Evolutionary conservation across 2,888 invertebrate genomes (phyloP).

Genomic region (Antheraea assamensis): DNA sequence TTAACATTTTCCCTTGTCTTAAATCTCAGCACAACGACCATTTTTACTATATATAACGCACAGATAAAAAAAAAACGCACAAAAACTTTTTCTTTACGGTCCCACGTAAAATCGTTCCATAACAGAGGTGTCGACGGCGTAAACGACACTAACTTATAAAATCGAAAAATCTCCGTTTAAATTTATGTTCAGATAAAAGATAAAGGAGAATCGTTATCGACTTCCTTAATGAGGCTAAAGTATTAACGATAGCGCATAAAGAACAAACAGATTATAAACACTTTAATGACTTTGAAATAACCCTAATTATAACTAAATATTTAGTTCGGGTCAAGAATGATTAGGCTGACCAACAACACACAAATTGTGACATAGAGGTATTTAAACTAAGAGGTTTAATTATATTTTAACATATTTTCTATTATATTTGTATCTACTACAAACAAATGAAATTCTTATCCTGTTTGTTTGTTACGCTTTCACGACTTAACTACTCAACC

Average conservation of each 20-base stretch:
- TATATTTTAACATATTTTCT: too few species aligned
- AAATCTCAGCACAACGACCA: constrained; percentile 44
- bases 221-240: constrained; percentile 39
- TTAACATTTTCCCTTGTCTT: constrained; percentile 29
- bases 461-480: too few species aligned
- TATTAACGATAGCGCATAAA: constrained; percentile 26
- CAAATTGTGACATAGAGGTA: too few species aligned
- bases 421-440: too few species aligned
- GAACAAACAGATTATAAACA: constrained; percentile 26
- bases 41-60: constrained; percentile 26
- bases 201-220: constrained; percentile 30
- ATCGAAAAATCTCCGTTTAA: constrained; percentile 27
- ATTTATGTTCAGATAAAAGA: constrained; percentile 33
- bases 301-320: not conserved
- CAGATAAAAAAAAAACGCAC: not conserved
- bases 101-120: not conserved
- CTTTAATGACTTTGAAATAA: not conserved
- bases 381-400: not conserved
- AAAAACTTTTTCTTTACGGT: not conserved
- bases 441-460: too few species aligned
- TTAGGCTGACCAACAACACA: too few species aligned
- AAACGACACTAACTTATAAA: constrained; percentile 32
- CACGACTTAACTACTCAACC: too few species aligned
- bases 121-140: constrained; percentile 6
- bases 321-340: not conserved